A percentile compares a stretch with the other conserved stretches of the same genome.
Evolutionary conservation across 1,140 invertebrate genomes (phyloP).

Genomic region (Camponotus vicinus): DNA sequence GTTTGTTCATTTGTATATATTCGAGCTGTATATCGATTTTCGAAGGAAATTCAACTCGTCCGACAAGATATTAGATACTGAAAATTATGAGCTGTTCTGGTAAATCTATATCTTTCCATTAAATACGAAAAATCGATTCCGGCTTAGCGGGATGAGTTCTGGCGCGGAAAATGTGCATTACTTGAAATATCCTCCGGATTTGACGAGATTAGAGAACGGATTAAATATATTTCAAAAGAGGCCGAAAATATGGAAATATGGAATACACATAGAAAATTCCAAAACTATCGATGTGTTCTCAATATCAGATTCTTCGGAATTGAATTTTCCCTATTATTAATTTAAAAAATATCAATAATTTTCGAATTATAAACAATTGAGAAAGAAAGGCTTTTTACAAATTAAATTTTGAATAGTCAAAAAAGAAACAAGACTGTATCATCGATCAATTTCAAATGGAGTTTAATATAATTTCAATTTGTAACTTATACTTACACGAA

Average conservation of each 20-base stretch:
- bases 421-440: too few relatives aligned
- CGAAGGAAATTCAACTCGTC: not conserved
- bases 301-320: too few relatives aligned
- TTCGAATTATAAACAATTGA: too few relatives aligned
- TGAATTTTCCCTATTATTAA: too few relatives aligned
- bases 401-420: too few relatives aligned
- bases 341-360: too few relatives aligned
- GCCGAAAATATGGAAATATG: not conserved
- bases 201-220: not conserved
- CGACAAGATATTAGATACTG: not conserved
- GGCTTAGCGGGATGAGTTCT: not conserved
- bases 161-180: not conserved
- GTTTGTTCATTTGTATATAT: conserved; percentile 16
- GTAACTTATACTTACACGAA: too few relatives aligned
- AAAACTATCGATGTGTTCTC: too few relatives aligned
- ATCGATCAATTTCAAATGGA: too few relatives aligned
- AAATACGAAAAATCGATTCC: not conserved
- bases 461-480: too few relatives aligned
- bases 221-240: not conserved
- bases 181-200: not conserved
- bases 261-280: not conserved
- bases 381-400: too few relatives aligned
- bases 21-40: not conserved
- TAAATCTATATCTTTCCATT: not conserved
- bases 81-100: not conserved